Evolutionary conservation across 2,113 vertebrate species (phyloP).

Genomic region (Pygoscelis antarcticus): DNA sequence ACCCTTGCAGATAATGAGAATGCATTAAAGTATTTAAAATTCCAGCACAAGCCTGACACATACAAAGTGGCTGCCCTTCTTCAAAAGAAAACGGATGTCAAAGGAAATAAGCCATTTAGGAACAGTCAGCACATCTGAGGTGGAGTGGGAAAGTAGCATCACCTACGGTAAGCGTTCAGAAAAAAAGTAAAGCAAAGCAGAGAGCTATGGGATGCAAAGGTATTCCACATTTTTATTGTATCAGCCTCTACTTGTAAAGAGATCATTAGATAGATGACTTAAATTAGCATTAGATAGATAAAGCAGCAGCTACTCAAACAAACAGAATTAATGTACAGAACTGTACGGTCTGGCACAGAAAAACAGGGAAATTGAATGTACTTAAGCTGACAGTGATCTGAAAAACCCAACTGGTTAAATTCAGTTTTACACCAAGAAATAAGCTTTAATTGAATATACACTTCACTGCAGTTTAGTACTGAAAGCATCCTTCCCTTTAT

Average conservation of each 20-base stretch:
- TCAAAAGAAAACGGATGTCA: background rate
- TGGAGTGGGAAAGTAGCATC: background rate
- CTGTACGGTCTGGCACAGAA: background rate
- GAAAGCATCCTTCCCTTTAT: background rate
- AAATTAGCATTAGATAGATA: background rate
- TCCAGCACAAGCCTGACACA: background rate
- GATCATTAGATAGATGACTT: background rate
- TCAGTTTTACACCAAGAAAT: background rate
- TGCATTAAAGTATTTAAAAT: constrained; percentile 35
- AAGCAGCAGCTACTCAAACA: background rate
- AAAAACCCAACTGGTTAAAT: background rate
- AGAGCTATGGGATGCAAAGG: background rate
- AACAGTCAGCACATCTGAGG: background rate
- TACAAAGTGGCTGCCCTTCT: background rate
- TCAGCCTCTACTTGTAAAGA: background rate
- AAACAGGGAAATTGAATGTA: background rate
- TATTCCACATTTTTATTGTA: background rate
- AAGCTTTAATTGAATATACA: background rate
- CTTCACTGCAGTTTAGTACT: background rate
- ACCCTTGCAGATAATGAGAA: constrained; percentile 50
- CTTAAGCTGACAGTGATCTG: background rate
- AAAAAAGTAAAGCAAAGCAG: background rate
- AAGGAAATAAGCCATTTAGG: background rate
- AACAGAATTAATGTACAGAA: background rate
- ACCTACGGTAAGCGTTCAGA: background rate